Base-by-base conservation (phyloP, 2,797 vertebrate genomes). In the Protosalanx chinensis region DNA sequence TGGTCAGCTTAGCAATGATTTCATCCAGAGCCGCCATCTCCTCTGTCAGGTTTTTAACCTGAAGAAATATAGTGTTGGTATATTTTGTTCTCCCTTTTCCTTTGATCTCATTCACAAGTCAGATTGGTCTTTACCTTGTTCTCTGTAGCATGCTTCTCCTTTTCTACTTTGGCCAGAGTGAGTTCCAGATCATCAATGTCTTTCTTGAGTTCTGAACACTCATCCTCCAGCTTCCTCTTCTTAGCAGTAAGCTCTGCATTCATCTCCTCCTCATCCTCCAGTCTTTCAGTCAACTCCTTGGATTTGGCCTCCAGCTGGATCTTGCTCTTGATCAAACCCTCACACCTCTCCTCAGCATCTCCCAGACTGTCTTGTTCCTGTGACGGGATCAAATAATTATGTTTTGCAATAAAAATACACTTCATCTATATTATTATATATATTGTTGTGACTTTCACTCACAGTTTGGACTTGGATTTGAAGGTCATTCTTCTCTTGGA, bases 401-500 rank as follows among this genome's bases (percentile, higher is more conserved):
- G 5, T 10, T 4, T 56, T n/a, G 0, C 2, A 51, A 13, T 12
- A 27, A 15, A 18, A 51, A 16, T 51, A 0, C 1, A 8, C 15
- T 46, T 1, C 1, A 46, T 2, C 5, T 3, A 18, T 51, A 4
- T 51, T 46, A 12, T 13, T 13, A 51, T 18, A 13, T 51, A 51
- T 4, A 3, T 49, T 80, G 70, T 18, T 56, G 30, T 16, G 63
- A 23, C 30, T 49, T 3, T 15, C 5, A 74, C 88, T 82, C 46
- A 88, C 90, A 69, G 86, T 71, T 51, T 91, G 88, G 30, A 90
- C 81, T 91, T 95, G 94, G 6, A 96, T 91, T 70, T 92, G 91
- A 71, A 96, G 82, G 30, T 97, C 95, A 61, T 97, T 97, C 86
- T 96, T 97, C 76, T 97, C 95, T 82, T 96, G 93, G 76, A 93